phyloP scores from a whole-genome alignment of 2,888 invertebrate genomes.

The Beris chalybata region DNA sequence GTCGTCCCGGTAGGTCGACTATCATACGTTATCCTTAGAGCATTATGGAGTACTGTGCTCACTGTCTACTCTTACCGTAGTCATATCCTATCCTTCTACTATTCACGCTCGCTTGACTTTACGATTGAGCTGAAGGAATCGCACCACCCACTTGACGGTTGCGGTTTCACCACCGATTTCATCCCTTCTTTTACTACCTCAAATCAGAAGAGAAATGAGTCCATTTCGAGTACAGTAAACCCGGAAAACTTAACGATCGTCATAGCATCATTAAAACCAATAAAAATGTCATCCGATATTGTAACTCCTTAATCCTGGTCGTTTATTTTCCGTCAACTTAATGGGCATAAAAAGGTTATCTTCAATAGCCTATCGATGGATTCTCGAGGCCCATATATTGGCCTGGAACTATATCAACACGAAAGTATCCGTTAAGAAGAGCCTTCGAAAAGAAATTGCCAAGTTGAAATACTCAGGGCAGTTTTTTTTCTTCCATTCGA shows the following conservation, averaged over 20 bases:
- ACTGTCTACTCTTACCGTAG: background rate
- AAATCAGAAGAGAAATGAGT: no score
- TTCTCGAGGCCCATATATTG: constrained; percentile 17
- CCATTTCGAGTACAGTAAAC: no score
- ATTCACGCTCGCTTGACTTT: background rate
- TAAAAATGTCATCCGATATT: constrained; percentile 38
- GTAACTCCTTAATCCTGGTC: constrained; percentile 35
- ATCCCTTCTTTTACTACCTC: no score
- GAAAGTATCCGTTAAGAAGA: background rate
- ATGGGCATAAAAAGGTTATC: constrained; percentile 34
- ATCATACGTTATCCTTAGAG: no score
- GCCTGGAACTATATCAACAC: constrained; percentile 23
- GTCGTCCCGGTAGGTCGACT: background rate
- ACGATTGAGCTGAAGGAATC: no score
- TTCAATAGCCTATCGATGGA: constrained; percentile 32
- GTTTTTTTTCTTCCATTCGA: no score
- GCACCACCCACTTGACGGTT: no score
- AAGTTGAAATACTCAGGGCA: no score
- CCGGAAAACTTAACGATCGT: constrained; percentile 10
- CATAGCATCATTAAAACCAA: constrained; percentile 34
- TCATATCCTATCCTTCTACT: background rate
- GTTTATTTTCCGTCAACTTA: constrained; percentile 35
- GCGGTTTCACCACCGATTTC: no score
- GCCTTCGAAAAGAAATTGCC: constrained; percentile 1
- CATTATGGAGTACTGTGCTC: no score